A percentile compares a stretch with the other conserved stretches of the same genome.
Conservation (phyloP, 2,888 invertebrate species). For the Mystacides longicornis region DNA sequence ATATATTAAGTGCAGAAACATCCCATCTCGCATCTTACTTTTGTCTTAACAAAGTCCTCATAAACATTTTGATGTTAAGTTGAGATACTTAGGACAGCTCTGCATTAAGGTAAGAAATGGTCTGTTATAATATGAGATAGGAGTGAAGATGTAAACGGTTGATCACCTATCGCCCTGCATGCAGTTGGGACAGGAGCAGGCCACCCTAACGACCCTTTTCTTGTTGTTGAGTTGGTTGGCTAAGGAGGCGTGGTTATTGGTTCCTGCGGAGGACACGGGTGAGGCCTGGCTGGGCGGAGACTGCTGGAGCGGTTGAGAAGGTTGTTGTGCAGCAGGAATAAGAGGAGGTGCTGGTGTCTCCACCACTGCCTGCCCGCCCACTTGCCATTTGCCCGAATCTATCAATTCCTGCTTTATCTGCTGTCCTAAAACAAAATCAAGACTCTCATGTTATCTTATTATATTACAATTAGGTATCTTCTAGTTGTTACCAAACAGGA, state of each 20-base stretch:
- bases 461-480: too few species aligned
- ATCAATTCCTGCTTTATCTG: conserved; percentile 76
- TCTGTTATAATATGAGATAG: too few species aligned
- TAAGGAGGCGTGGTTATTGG: conserved; percentile 25
- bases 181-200: conserved; percentile 97
- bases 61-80: too few species aligned
- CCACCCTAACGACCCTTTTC: conserved; percentile 73
- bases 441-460: conserved; percentile 18
- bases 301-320: conserved; percentile 80
- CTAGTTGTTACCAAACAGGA: too few species aligned
- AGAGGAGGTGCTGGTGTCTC: conserved; percentile 26
- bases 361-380: conserved; percentile 28
- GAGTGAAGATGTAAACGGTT: too few species aligned
- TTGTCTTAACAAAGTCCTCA: too few species aligned
- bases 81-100: too few species aligned
- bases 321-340: conserved; percentile 23
- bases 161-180: conserved; percentile 74
- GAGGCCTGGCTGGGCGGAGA: conserved; percentile 69
- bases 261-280: conserved; percentile 27
- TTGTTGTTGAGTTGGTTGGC: conserved; percentile 34
- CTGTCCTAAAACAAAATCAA: conserved; percentile 42
- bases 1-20: too few species aligned
- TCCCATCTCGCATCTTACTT: too few species aligned
- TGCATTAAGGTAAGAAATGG: too few species aligned
- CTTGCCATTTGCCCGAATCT: conserved; percentile 76